phyloP scores from a whole-genome alignment of 2,888 invertebrate species.

The Neoitamus cyanurus region DNA sequence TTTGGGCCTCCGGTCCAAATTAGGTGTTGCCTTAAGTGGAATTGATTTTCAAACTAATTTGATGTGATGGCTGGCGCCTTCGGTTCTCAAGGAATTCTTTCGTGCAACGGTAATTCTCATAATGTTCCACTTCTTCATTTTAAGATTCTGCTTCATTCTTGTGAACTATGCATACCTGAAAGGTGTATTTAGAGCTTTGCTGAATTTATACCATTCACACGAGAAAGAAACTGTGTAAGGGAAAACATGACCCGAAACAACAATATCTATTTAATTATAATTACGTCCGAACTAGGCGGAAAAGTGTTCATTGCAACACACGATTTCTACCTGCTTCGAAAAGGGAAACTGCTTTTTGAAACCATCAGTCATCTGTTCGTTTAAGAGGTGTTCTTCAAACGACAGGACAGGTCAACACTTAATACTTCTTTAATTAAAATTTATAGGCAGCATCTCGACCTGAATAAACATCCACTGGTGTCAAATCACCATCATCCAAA shows the following conservation, averaged over 20 bases:
- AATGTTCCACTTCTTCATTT: conserved; percentile 7
- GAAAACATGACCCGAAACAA: too few relatives aligned
- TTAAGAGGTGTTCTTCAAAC: not conserved
- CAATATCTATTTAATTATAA: too few relatives aligned
- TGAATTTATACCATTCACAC: not conserved
- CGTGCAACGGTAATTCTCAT: not conserved
- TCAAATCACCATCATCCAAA: not conserved
- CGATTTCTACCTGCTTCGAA: not conserved
- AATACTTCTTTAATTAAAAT: not conserved
- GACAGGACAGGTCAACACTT: not conserved
- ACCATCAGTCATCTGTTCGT: not conserved
- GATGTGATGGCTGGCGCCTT: conserved; percentile 16
- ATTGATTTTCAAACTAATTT: conserved; percentile 23
- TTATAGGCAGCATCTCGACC: not conserved
- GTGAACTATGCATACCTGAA: too few relatives aligned
- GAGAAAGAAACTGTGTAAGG: too few relatives aligned
- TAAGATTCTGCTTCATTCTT: not conserved
- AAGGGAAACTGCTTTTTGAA: not conserved
- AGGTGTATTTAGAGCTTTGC: too few relatives aligned
- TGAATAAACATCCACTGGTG: not conserved
- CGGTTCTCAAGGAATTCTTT: not conserved
- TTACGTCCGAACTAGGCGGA: too few relatives aligned
- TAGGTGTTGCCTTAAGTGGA: not conserved
- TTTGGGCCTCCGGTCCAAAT: not conserved
- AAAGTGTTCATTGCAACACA: too few relatives aligned